Percentiles rank a stretch among this genome's conserved stretches.
Evolutionary conservation across 1,140 invertebrate species (phyloP).

Genomic region (Acromyrmex heyeri): DNA sequence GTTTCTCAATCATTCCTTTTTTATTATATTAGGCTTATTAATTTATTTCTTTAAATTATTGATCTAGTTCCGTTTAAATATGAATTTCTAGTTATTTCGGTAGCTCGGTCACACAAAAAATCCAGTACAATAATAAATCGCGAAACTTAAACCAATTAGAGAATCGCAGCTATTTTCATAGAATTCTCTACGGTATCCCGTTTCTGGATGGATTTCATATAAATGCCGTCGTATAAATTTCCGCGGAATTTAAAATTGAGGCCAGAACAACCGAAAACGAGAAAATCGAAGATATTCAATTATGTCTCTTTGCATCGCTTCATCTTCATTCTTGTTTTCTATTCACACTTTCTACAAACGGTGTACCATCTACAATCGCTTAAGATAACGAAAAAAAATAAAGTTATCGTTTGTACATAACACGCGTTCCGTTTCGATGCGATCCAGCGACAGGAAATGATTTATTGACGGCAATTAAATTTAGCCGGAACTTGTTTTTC

Average conservation of each 20-base stretch:
- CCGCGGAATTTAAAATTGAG: slow-evolving; percentile 29
- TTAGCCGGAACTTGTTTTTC: slow-evolving; percentile 12
- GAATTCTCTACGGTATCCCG: slow-evolving; percentile 14
- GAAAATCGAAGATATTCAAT: slow-evolving; percentile 46
- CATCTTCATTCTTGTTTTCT: not conserved
- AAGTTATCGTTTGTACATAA: slow-evolving; percentile 1
- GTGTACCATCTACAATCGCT: not conserved
- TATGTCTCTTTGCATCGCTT: not conserved
- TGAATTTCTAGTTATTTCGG: not conserved
- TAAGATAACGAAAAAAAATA: not conserved
- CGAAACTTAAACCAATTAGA: slow-evolving; percentile 39
- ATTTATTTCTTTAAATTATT: slow-evolving; percentile 19
- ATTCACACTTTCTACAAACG: not conserved
- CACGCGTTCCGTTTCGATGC: not conserved
- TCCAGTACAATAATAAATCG: not conserved
- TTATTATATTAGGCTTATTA: not conserved
- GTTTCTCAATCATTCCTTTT: not conserved
- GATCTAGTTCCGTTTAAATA: not conserved
- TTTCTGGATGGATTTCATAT: slow-evolving; percentile 17
- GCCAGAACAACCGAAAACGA: slow-evolving; percentile 22
- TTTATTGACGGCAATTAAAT: slow-evolving; percentile 50
- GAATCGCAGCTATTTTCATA: not conserved
- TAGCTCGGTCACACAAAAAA: not conserved
- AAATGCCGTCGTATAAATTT: slow-evolving; percentile 32
- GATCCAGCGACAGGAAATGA: not conserved